Conservation (phyloP, 2,888 invertebrate species). For the Drosophila borealis region DNA sequence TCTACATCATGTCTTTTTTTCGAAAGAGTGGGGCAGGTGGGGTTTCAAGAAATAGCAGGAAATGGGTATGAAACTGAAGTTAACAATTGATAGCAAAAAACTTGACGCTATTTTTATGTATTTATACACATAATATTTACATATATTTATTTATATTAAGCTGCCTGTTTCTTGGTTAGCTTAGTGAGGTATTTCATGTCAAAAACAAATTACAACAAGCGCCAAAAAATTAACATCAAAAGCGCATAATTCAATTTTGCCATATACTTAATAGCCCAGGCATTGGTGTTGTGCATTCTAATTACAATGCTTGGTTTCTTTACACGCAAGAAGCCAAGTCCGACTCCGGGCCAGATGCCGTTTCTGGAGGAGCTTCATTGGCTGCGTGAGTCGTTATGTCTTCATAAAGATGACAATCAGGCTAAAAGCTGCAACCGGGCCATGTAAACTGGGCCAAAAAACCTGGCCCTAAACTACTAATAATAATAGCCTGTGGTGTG, state of each 20-base stretch:
- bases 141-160: conserved; percentile 4
- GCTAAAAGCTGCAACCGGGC: conserved; percentile 47
- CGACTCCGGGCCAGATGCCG: conserved; percentile 23
- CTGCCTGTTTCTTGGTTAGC: conserved; percentile 1
- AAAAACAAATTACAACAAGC: conserved; percentile 51
- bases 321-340: conserved; percentile 36
- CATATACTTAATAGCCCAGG: conserved; percentile 52
- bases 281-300: conserved; percentile 63
- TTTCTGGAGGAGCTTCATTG: conserved; percentile 44
- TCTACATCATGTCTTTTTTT: too few relatives aligned
- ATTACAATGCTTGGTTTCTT: conserved; percentile 59
- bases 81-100: not conserved
- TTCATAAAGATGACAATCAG: conserved; percentile 77
- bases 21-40: too few relatives aligned
- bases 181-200: conserved; percentile 51
- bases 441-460: conserved; percentile 74
- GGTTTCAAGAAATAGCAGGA: too few relatives aligned
- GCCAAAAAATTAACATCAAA: conserved; percentile 64
- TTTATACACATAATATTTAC: too few relatives aligned
- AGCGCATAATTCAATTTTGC: conserved; percentile 47
- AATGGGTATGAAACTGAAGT: too few relatives aligned
- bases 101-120: too few relatives aligned
- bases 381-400: conserved; percentile 69
- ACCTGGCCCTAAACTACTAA: conserved; percentile 59
- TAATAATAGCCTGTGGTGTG: conserved; percentile 58